These are phyloP conservation scores for Drosophila picticornis DNA, from an alignment of 2,888 invertebrate genomes.

Conservation along the genomic window DNA sequence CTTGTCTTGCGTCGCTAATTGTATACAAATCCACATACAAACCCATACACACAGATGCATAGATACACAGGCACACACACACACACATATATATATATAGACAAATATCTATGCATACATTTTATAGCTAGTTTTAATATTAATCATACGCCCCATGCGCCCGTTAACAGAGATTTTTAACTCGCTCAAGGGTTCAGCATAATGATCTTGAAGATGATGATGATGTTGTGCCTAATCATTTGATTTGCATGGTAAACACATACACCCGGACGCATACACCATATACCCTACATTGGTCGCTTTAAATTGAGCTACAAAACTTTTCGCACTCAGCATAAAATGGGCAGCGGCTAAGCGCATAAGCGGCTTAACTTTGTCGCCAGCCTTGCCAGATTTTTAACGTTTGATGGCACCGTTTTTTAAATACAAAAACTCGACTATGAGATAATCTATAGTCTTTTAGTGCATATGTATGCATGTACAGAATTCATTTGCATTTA, in stretches of 20 bases:
- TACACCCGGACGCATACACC: neutral
- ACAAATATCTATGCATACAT: constrained; percentile 59
- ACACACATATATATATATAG: constrained; percentile 9
- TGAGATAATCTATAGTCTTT: neutral
- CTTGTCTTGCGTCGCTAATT: constrained; percentile 67
- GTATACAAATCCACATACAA: constrained; percentile 64
- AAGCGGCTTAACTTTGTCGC: constrained; percentile 77
- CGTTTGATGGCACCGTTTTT: constrained; percentile 50
- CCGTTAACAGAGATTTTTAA: constrained; percentile 22
- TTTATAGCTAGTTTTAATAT: constrained; percentile 25
- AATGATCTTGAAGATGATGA: neutral
- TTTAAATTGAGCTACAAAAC: constrained; percentile 50
- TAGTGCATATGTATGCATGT: too few relatives aligned
- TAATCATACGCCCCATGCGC: constrained; percentile 54
- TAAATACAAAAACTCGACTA: neutral
- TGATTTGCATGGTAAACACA: constrained; percentile 2
- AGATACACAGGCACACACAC: constrained; percentile 23
- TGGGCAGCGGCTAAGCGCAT: constrained; percentile 65
- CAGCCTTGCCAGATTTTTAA: constrained; percentile 51
- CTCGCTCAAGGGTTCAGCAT: constrained; percentile 19
- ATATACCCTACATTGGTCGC: constrained; percentile 40
- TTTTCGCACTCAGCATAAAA: constrained; percentile 73
- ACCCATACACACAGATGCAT: constrained; percentile 46
- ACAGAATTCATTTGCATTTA: too few relatives aligned
- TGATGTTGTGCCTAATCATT: too few relatives aligned